Evolutionary conservation across 2,113 vertebrate genomes (phyloP), one percentile per base, ranked within the genome.

Genomic region (Apaloderma vittatum): DNA sequence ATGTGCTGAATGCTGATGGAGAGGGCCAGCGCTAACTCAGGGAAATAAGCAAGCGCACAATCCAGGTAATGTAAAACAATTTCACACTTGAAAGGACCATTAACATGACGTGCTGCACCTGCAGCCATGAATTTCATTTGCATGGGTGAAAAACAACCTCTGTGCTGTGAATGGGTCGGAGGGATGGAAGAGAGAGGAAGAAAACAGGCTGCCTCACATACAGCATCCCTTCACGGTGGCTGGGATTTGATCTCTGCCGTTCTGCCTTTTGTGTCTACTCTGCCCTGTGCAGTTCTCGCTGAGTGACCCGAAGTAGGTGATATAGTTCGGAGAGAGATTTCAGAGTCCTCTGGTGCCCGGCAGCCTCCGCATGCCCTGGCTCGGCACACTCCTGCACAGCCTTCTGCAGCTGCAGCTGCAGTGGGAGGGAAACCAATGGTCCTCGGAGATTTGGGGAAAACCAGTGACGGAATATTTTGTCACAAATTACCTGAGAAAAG

Each of bases 391-490:
- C 98, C 94, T 98, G 98, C 71, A 99, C 99, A 0, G 98, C 98
- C 15, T 97, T 94, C 96, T 98, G 98, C 73, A 99, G 94, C 98
- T 99, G 98, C 81, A 97, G 97, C 98, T 98, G 98, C 29, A 99
- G 98, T 1, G 98, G 98, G n/a, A 97, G 91, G 15, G 98, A 98
- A 23, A 98, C 45, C 24, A 97, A 96, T 0, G 98, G 88, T 26
- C 98, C 98, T 27, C 98, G 86, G 72, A 98, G 97, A 3, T 96
- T 92, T 2, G 98, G 98, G 82, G 98, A 98, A 82, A 99, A 99
- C 99, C 99, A 99, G 4, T 95, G 98, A 8, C 98, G 97, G 94
- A 99, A 99, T 94, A 99, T 99, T 97, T 99, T 99, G 98, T 99
- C 99, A 97, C 99, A 99, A 59, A 99, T 98, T 71, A 99, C 99